Evolutionary conservation across 2,797 vertebrate species (phyloP).

Genomic region (Arrhamphus sclerolepis): DNA sequence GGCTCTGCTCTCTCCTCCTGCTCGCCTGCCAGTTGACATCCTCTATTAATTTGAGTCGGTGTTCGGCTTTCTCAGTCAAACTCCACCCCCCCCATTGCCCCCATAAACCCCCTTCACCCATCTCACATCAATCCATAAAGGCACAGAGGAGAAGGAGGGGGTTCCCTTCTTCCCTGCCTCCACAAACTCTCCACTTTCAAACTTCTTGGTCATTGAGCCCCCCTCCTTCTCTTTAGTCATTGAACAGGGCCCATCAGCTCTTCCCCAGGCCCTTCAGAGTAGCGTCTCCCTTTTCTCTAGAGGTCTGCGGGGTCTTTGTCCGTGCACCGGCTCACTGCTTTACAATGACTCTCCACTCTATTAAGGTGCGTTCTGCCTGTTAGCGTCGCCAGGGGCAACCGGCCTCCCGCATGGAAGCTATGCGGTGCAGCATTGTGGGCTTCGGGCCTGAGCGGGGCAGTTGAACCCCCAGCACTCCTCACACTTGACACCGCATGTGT

Average conservation of each 20-base stretch:
- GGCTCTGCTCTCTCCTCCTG: slow-evolving; percentile 68
- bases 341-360: slow-evolving; percentile 99
- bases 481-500: slow-evolving; percentile 99
- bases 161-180: slow-evolving; percentile 3
- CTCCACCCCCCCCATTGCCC: slow-evolving; percentile 34
- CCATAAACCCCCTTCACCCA: slow-evolving; percentile 63
- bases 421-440: slow-evolving; percentile 90
- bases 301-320: slow-evolving; percentile 90
- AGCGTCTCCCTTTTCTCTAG: slow-evolving; percentile 87
- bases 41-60: slow-evolving; percentile 72
- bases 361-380: slow-evolving; percentile 99
- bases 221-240: slow-evolving; percentile 75
- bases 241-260: slow-evolving; percentile 86
- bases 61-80: slow-evolving; percentile 67
- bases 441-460: slow-evolving; percentile 85
- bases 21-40: slow-evolving; percentile 76
- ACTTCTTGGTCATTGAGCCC: slow-evolving; percentile 72
- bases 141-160: slow-evolving; percentile 18
- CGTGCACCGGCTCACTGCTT: slow-evolving; percentile 93
- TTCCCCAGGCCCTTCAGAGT: slow-evolving; percentile 89
- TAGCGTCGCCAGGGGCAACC: slow-evolving; percentile 97
- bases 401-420: slow-evolving; percentile 97
- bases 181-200: slow-evolving; percentile 62
- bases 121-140: slow-evolving; percentile 67
- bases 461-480: slow-evolving; percentile 90